Percentiles rank a stretch among this genome's conserved stretches.
Conservation (phyloP, 2,888 invertebrate genomes). For the Timema cristinae region DNA sequence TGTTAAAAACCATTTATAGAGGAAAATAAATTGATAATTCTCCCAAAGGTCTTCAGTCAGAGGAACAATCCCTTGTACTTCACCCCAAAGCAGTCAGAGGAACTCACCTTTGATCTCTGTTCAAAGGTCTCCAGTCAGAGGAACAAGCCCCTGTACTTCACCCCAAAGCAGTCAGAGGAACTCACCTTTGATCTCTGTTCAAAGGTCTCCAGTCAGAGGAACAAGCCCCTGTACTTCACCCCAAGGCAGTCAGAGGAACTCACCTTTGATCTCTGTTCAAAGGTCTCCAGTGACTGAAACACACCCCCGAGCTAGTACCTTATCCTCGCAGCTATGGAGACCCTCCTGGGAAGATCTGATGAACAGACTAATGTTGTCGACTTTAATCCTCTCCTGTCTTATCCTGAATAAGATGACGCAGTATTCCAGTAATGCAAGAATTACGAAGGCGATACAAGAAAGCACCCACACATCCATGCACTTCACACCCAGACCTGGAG, state of each 20-base stretch:
- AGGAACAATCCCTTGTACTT: no score
- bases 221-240: no score
- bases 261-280: no score
- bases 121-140: not conserved
- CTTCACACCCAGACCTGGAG: constrained; percentile 21
- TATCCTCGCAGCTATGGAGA: not conserved
- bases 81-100: not conserved
- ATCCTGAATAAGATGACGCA: constrained; percentile 18
- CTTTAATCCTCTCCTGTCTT: not conserved
- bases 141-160: not conserved
- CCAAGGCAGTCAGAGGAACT: no score
- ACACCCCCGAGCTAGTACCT: not conserved
- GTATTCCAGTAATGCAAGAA: constrained; percentile 27
- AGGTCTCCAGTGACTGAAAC: not conserved
- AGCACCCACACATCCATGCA: constrained; percentile 25
- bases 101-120: no score
- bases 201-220: no score
- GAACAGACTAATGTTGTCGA: not conserved
- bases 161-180: no score
- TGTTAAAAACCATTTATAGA: no score
- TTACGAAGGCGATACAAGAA: constrained; percentile 25
- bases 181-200: no score
- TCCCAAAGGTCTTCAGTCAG: no score
- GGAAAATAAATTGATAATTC: no score
- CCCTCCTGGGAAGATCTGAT: not conserved